These are phyloP conservation scores for Ochropleura plecta DNA, from an alignment of 2,888 invertebrate genomes.

Conservation along the genomic window DNA sequence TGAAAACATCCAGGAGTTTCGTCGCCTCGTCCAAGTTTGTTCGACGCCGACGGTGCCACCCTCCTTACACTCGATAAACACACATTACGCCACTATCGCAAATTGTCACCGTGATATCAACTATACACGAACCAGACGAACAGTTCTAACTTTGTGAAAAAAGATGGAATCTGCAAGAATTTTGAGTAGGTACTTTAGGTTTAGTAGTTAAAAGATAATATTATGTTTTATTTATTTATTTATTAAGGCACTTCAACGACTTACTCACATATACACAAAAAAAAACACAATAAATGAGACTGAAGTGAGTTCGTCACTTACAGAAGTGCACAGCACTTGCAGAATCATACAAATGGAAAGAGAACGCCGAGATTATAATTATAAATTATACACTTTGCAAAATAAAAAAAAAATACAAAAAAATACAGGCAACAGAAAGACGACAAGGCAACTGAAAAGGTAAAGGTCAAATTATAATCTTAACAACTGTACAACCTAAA, in stretches of 20 bases:
- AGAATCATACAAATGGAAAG: too few species aligned
- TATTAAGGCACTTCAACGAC: too few species aligned
- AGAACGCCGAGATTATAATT: too few species aligned
- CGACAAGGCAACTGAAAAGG: background rate
- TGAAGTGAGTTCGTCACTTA: too few species aligned
- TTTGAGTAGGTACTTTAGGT: background rate
- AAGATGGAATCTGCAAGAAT: background rate
- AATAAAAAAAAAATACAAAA: too few species aligned
- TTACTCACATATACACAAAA: too few species aligned
- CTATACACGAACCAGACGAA: conserved; percentile 19
- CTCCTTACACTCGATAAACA: conserved; percentile 74
- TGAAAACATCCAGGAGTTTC: conserved; percentile 87
- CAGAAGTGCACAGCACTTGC: too few species aligned
- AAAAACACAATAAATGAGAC: too few species aligned
- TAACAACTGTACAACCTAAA: background rate
- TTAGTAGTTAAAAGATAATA: background rate
- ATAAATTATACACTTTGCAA: too few species aligned
- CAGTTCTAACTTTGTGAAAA: background rate
- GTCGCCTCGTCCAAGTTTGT: conserved; percentile 81
- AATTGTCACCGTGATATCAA: conserved; percentile 53
- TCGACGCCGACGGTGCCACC: conserved; percentile 65
- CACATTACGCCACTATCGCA: conserved; percentile 66
- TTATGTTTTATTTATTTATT: background rate
- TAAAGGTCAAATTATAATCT: background rate
- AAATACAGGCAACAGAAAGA: background rate